Base-by-base conservation (phyloP, 2,888 invertebrate species). In the Lepetodrilus schrolli region DNA sequence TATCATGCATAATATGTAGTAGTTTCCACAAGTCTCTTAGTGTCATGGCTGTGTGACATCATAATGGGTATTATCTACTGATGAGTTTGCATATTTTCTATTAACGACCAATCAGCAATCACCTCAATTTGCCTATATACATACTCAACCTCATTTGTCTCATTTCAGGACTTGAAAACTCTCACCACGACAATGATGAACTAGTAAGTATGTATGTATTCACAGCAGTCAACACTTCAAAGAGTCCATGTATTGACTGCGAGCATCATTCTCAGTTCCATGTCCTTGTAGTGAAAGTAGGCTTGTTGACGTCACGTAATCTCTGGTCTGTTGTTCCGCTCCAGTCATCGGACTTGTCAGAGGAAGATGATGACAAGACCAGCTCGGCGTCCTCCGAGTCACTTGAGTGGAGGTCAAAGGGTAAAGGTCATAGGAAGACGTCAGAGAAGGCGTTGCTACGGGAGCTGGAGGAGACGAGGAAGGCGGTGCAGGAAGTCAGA, bases 401-500 rank as follows among this genome's bases (percentile, higher is more conserved):
- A 68, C 21, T 47, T 10, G 68, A 68, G 49, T 30, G 70, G 68
- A 65, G 36, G 47, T 5, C 21, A 10, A 51, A 65, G 43, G 17
- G 43, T 38, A 73, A 73, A 38, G 38, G 17, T 10, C 23, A 70
- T n/a, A 49, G 66, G 76, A 43, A 43, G 38, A 26, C n/a, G 23
- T 38, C 37, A 8, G 38, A 66, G 69, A 10, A 30, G 10, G 66
- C 72, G 13, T 37, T 74, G 37, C 78, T 85, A 17, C 76, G 76
- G 69, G 86, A 86, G 66, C 66, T 86, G 10, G 82, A 80, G 69
- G 83, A 84, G 72, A 85, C 86, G 4, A 79, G 86, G 58, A 82
- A 77, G 66, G 85, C 79, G 5, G 81, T 86, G 17, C 80, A 84
- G 73, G 84, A 85, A 65, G 83, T 83, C 17, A 84, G 82, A 72